These are phyloP conservation scores for Eristalis pertinax DNA, from an alignment of 2,888 invertebrate species.

Conservation along the genomic window DNA sequence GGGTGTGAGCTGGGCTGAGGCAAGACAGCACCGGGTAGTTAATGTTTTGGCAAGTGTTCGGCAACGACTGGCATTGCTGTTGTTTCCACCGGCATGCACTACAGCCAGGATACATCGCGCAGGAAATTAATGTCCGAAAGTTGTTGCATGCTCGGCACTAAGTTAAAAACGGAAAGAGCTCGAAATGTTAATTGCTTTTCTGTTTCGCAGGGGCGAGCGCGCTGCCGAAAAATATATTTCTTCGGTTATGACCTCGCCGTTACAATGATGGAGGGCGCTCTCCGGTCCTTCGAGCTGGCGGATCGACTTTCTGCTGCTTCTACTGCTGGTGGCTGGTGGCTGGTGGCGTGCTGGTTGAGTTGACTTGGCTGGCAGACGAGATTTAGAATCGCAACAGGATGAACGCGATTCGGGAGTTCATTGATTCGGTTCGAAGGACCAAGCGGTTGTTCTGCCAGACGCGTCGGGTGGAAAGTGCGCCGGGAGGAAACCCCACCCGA, in stretches of 20 bases:
- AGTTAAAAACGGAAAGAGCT: slow-evolving; percentile 68
- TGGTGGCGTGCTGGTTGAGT: neutral
- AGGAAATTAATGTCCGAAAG: slow-evolving; percentile 70
- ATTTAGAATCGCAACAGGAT: neutral
- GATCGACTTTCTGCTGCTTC: slow-evolving; percentile 1
- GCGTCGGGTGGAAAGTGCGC: neutral
- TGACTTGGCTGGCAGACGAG: neutral
- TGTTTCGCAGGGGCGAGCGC: slow-evolving; percentile 42
- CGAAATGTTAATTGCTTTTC: slow-evolving; percentile 70
- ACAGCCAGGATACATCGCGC: slow-evolving; percentile 56
- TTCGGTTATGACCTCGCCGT: slow-evolving; percentile 54
- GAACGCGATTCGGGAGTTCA: neutral
- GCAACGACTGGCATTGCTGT: neutral
- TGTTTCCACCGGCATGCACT: slow-evolving; percentile 6
- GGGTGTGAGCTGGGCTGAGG: neutral
- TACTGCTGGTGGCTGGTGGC: too few species aligned
- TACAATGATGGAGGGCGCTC: slow-evolving; percentile 42
- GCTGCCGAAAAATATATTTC: slow-evolving; percentile 60
- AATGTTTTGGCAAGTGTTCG: neutral
- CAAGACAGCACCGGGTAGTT: neutral
- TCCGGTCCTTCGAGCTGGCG: slow-evolving; percentile 13
- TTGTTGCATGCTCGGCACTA: slow-evolving; percentile 66
- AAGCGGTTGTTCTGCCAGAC: neutral
- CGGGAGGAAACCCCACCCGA: neutral
- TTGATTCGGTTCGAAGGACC: neutral